These are phyloP conservation scores for Clarias platycephalus DNA, from an alignment of 2,797 vertebrate species.

Conservation along the genomic window DNA sequence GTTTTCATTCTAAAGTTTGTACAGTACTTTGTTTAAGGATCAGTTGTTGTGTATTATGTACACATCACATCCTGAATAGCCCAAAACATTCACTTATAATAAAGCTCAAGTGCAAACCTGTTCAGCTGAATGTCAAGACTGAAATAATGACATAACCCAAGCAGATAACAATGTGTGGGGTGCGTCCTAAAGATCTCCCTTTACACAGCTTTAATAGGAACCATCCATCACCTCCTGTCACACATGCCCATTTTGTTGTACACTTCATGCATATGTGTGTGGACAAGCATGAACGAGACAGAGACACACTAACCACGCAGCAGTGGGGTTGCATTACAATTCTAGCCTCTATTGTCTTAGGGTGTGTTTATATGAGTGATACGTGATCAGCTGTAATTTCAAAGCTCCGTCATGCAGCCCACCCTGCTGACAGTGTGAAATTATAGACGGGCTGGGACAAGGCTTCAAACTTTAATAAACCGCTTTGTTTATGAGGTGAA, in stretches of 20 bases:
- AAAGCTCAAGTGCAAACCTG: not conserved
- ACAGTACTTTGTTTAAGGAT: not conserved
- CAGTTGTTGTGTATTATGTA: not conserved
- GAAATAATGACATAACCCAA: conserved; percentile 64
- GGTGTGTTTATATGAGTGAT: conserved; percentile 71
- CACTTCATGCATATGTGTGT: conserved; percentile 30
- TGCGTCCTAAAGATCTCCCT: conserved; percentile 58
- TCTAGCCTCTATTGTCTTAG: conserved; percentile 52
- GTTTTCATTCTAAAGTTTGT: not conserved
- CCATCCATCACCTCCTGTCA: conserved; percentile 69
- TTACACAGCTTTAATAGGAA: conserved; percentile 75
- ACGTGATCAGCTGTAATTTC: conserved; percentile 74
- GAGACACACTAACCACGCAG: conserved; percentile 24
- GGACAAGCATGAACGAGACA: conserved; percentile 14
- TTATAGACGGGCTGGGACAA: conserved; percentile 65
- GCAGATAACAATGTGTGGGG: conserved; percentile 63
- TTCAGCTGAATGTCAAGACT: conserved; percentile 20
- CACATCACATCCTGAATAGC: not conserved
- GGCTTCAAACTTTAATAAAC: conserved; percentile 66
- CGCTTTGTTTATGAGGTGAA: conserved; percentile 45
- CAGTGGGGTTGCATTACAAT: conserved; percentile 35
- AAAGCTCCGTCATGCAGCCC: conserved; percentile 66
- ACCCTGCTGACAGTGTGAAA: conserved; percentile 71
- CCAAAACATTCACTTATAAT: not conserved
- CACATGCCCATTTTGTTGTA: conserved; percentile 54